Evolutionary conservation across 92 coral and sea anemone genomes (phyloP).

Genomic region (Epizoanthus scotinus): DNA sequence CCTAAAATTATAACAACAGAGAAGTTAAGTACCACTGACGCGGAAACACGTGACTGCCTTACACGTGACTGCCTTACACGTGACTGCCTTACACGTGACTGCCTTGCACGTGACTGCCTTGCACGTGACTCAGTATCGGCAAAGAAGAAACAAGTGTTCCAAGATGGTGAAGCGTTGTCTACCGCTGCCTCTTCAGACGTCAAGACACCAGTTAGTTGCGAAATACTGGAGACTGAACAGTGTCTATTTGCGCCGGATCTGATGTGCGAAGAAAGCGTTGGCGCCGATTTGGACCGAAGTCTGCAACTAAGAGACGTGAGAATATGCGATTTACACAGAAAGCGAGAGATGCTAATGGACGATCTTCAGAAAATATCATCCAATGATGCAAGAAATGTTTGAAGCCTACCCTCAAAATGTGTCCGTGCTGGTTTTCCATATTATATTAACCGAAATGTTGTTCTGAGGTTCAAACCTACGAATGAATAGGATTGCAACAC

Average conservation of each 20-base stretch:
- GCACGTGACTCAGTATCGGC: background rate
- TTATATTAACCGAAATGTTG: no score
- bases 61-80: background rate
- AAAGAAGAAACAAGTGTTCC: background rate
- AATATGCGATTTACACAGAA: slow-evolving; percentile 15
- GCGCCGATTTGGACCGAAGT: slow-evolving; percentile 33
- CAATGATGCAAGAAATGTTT: slow-evolving; percentile 5
- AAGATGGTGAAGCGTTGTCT: background rate
- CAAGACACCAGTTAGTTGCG: background rate
- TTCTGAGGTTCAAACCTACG: no score
- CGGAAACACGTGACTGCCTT: background rate
- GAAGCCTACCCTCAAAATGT: background rate
- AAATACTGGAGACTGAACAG: background rate
- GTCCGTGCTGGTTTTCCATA: no score
- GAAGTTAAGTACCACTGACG: background rate
- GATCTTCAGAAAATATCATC: slow-evolving; percentile 24
- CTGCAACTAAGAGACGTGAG: slow-evolving; percentile 25
- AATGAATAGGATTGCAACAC: no score
- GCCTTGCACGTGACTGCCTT: background rate
- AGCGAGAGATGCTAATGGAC: slow-evolving; percentile 15
- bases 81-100: background rate
- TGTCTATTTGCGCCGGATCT: background rate
- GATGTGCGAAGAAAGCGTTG: background rate
- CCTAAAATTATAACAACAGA: slow-evolving; percentile 10
- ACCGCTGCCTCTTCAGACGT: background rate